Conservation (phyloP, 2,797 vertebrate genomes). For the Chanos chanos region DNA sequence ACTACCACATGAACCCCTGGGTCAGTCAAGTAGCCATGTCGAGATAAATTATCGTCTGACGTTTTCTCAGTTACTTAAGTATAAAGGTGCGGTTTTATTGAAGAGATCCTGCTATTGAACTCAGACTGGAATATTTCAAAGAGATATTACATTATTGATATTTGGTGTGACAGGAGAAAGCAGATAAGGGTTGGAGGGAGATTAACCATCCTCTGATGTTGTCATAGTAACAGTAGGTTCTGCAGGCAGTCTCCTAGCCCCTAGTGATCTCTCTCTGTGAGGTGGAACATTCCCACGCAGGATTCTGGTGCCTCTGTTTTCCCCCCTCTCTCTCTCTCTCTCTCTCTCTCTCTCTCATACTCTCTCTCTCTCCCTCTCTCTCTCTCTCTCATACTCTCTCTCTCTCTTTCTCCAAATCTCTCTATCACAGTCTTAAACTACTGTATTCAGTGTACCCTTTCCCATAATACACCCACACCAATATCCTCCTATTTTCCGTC, state of each 20-base stretch:
- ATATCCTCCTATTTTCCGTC: neutral
- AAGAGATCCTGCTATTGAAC: constrained; percentile 1
- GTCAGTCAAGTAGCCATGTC: too few species aligned
- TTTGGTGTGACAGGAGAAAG: constrained; percentile 13
- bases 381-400: neutral
- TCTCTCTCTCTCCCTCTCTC: neutral
- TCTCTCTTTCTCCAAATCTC: neutral
- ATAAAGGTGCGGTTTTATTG: neutral
- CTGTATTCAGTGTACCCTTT: too few species aligned
- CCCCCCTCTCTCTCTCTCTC: neutral
- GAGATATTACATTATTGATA: neutral
- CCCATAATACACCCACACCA: neutral
- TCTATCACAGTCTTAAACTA: neutral
- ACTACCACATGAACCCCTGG: too few species aligned
- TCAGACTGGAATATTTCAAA: neutral
- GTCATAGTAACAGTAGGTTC: constrained; percentile 35
- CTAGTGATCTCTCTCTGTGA: constrained; percentile 13
- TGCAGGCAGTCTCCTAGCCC: constrained; percentile 3
- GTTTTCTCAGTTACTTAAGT: too few species aligned
- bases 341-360: neutral
- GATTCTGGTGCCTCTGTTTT: neutral
- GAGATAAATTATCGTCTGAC: too few species aligned
- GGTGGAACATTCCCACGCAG: constrained; percentile 21
- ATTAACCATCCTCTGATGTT: constrained; percentile 15
- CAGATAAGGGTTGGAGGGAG: neutral